A percentile compares a stretch with the other conserved stretches of the same genome.
phyloP scores from a whole-genome alignment of 2,888 invertebrate genomes.

The Adelphocoris suturalis region DNA sequence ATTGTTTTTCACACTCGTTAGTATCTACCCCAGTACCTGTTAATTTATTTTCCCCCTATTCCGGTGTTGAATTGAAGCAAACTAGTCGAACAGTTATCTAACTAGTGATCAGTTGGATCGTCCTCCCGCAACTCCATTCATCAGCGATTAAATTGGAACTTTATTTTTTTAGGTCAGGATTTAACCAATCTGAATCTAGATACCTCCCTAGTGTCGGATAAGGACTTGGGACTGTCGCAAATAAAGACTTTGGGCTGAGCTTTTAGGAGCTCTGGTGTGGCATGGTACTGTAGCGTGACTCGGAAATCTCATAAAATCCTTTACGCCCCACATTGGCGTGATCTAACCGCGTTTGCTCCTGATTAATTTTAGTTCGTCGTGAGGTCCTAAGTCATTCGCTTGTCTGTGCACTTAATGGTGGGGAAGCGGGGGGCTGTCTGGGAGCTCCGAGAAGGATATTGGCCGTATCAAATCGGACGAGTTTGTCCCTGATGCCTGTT shows the following conservation, averaged over 20 bases:
- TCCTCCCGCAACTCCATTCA: not conserved
- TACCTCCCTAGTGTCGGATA: not conserved
- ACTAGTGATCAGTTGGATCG: too few relatives aligned
- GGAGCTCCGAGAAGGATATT: not conserved
- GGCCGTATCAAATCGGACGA: slow-evolving; percentile 17
- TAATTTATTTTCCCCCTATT: too few relatives aligned
- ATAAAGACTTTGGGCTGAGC: not conserved
- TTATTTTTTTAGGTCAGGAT: not conserved
- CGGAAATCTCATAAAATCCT: slow-evolving; percentile 61
- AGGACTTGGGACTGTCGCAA: not conserved
- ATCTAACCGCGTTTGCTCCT: slow-evolving; percentile 54
- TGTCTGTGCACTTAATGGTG: slow-evolving; percentile 2
- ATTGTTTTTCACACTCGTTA: too few relatives aligned
- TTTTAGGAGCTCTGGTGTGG: not conserved
- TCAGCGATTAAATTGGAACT: not conserved
- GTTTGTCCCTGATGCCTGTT: not conserved
- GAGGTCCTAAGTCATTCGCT: slow-evolving; percentile 31
- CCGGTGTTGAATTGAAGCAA: too few relatives aligned
- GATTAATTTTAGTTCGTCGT: slow-evolving; percentile 44
- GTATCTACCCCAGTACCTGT: too few relatives aligned
- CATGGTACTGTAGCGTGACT: slow-evolving; percentile 38
- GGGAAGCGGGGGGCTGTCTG: not conserved
- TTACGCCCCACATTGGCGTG: slow-evolving; percentile 39
- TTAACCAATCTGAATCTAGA: not conserved
- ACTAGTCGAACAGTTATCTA: too few relatives aligned